These are phyloP conservation scores for Hirudo medicinalis DNA, from an alignment of 1,140 invertebrate species.

Conservation along the genomic window DNA sequence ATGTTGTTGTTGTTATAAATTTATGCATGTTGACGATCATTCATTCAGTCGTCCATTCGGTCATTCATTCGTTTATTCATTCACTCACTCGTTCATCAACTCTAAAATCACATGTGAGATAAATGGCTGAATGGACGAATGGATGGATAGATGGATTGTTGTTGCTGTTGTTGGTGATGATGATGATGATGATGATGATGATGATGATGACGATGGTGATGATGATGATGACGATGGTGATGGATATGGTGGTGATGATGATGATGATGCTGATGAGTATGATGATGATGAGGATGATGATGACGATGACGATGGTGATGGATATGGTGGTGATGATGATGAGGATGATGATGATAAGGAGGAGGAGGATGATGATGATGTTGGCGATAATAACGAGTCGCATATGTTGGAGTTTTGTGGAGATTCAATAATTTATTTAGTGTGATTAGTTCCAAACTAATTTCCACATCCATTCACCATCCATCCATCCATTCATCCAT, in stretches of 20 bases:
- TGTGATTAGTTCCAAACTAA: background rate
- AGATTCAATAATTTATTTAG: no score
- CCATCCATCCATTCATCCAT: background rate
- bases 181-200: background rate
- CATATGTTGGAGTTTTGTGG: no score
- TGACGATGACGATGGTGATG: background rate
- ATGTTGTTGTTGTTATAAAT: no score
- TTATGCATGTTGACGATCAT: no score
- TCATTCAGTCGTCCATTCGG: no score
- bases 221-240: background rate
- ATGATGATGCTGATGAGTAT: background rate
- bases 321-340: background rate
- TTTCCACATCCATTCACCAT: background rate
- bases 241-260: constrained; percentile 2
- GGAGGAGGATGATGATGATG: background rate
- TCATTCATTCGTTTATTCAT: no score
- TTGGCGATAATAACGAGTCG: background rate
- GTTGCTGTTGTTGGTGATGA: no score
- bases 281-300: background rate
- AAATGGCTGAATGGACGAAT: no score
- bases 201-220: background rate
- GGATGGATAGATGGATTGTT: no score
- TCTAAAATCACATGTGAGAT: no score
- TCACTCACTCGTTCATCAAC: background rate
- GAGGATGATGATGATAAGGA: background rate